Evolutionary conservation across 2,113 vertebrate genomes (phyloP).

Genomic region (Pithys albifrons): DNA sequence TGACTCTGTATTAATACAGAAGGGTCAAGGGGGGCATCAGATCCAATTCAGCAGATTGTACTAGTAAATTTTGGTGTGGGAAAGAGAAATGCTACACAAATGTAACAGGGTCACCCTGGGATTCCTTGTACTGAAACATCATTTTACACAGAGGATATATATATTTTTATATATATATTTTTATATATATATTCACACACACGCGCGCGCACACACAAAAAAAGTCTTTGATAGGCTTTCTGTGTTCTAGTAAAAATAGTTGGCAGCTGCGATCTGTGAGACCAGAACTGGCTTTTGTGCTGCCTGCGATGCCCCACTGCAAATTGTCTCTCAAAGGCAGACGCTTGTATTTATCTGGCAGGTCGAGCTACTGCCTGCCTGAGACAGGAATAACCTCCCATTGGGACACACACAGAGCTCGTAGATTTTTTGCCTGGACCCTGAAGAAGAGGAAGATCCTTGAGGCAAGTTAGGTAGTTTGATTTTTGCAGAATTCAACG

Average conservation of each 20-base stretch:
- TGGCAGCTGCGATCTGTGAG: conserved; percentile 73
- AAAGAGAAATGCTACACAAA: conserved; percentile 70
- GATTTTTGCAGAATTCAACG: conserved; percentile 91
- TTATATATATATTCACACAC: conserved; percentile 53
- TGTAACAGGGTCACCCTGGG: conserved; percentile 84
- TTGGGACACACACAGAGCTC: conserved; percentile 97
- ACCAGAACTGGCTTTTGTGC: conserved; percentile 69
- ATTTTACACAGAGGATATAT: conserved; percentile 84
- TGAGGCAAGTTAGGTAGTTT: conserved; percentile 91
- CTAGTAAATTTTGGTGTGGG: conserved; percentile 23
- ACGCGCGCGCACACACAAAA: conserved; percentile 58
- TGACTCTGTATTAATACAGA: not conserved
- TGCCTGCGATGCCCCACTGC: conserved; percentile 61
- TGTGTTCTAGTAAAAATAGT: conserved; percentile 82
- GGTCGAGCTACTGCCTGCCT: conserved; percentile 91
- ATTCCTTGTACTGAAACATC: conserved; percentile 87
- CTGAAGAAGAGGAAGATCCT: conserved; percentile 87
- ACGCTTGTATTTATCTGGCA: conserved; percentile 95
- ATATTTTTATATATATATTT: conserved; percentile 79
- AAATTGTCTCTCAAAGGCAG: conserved; percentile 86
- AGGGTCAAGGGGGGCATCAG: conserved; percentile 4
- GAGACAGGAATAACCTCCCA: conserved; percentile 93
- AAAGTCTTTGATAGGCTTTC: conserved; percentile 81
- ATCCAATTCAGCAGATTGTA: conserved; percentile 38
- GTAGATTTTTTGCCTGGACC: conserved; percentile 91